Base-by-base conservation (phyloP, 2,113 vertebrate species). In the Cercocebus atys region DNA sequence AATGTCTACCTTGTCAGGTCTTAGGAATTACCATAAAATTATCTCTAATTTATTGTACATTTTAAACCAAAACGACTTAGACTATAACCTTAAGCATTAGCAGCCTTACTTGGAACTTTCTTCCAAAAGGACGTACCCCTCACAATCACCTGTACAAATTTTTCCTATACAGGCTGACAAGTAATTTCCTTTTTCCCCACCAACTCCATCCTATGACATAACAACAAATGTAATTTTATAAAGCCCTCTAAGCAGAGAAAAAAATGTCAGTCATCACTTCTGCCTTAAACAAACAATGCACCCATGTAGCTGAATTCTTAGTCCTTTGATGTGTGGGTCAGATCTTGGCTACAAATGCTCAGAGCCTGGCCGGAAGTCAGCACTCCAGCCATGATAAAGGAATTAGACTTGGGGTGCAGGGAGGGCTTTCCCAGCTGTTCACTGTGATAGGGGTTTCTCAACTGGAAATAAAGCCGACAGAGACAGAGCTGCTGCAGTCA, bases 171-270 rank as follows among this genome's bases (percentile, higher is more conserved):
- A 12, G 18, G 2, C n/a, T 43, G n/a, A n/a, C 47, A 95, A 78
- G 9, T 45, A 45, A 20, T 94, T 43, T 66, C 10, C 80, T 59
- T 90, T 72, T 88, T 11, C 13, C 50, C 30, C 11, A 38, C 2
- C 20, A 57, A 35, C 25, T 6, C 13, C 25, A 47, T 47, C 66
- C 30, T 81, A 8, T 57, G 64, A 96, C 8, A 72, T 52, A 17
- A 61, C 35, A 86, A 83, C 14, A 73, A 78, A 84, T 80, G 47
- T 20, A 73, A 95, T 88, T 95, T 92, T 93, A 76, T 84, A 57
- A 91, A 97, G 66, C 32, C 6, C 38, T 85, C n/a, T 61, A 75
- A 91, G 88, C 35, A 85, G 88, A 79, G 91, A 72, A 4, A 47
- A 90, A 95, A 55, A 68, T 40, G n/a, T 32, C 52, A 78, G 57